phyloP scores from a whole-genome alignment of 2,797 vertebrate species.

The Galagoides demidoff region DNA sequence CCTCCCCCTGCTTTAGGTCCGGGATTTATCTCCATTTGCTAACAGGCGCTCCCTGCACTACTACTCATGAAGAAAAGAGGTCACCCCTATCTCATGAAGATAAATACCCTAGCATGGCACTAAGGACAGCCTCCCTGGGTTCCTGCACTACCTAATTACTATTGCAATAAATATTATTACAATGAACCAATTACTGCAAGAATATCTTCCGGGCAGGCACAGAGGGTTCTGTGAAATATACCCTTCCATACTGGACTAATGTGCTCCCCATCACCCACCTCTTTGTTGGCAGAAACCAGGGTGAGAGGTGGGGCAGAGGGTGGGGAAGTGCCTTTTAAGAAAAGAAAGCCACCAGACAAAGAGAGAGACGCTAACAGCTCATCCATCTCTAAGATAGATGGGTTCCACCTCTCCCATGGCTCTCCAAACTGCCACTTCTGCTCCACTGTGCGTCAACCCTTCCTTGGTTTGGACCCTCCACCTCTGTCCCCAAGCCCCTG shows the following conservation, averaged over 20 bases:
- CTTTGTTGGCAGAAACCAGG: not conserved
- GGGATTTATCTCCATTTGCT: conserved; percentile 10
- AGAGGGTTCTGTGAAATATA: conserved; percentile 1
- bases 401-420: not conserved
- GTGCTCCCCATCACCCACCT: accelerated
- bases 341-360: not conserved
- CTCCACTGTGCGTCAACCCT: accelerated
- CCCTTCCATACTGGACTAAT: not conserved
- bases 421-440: not conserved
- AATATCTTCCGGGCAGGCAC: not conserved
- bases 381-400: not conserved
- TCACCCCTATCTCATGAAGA: conserved; percentile 66
- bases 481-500: not conserved
- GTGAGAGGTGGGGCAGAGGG: not conserved
- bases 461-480: not conserved
- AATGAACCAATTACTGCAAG: conserved; percentile 1
- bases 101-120: not conserved
- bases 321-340: not conserved
- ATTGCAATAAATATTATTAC: conserved; percentile 65
- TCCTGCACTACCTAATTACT: not conserved
- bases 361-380: not conserved
- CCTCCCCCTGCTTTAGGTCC: not conserved
- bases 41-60: not conserved
- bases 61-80: conserved; percentile 58
- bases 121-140: not conserved